Evolutionary conservation across 2,888 invertebrate species (phyloP).

Genomic region (Acleris literana): DNA sequence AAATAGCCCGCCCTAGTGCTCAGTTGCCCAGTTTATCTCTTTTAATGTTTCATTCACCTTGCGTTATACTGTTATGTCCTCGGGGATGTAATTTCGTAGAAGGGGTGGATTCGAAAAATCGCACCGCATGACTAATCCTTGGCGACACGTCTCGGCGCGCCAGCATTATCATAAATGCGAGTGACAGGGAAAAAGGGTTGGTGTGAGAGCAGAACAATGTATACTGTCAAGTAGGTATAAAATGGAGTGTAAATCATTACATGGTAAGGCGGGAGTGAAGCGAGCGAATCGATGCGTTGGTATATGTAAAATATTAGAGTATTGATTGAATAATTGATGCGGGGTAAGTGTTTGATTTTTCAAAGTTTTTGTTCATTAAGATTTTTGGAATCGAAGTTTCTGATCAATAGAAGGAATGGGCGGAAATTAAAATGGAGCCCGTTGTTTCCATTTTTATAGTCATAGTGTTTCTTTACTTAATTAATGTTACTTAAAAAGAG

Average conservation of each 20-base stretch:
- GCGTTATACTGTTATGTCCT: slow-evolving; percentile 28
- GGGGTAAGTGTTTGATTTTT: too few species aligned
- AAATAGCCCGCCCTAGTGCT: slow-evolving; percentile 31
- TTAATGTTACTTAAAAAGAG: too few species aligned
- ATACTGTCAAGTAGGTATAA: slow-evolving; percentile 15
- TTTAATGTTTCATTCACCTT: slow-evolving; percentile 36
- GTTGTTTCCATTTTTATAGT: too few species aligned
- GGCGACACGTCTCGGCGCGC: slow-evolving; percentile 52
- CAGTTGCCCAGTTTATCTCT: slow-evolving; percentile 34
- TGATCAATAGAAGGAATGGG: too few species aligned
- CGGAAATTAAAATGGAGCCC: too few species aligned
- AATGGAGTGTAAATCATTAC: slow-evolving; percentile 18
- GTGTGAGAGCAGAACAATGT: slow-evolving; percentile 31
- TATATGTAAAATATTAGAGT: too few species aligned
- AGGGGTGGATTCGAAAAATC: slow-evolving; percentile 30
- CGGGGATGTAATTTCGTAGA: slow-evolving; percentile 27
- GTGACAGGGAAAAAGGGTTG: slow-evolving; percentile 51
- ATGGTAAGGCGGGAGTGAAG: background rate
- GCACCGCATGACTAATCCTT: slow-evolving; percentile 47
- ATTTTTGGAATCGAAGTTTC: too few species aligned
- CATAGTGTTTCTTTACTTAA: too few species aligned
- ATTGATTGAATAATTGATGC: too few species aligned
- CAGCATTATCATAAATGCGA: slow-evolving; percentile 57
- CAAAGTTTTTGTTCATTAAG: too few species aligned
- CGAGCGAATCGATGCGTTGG: background rate